A percentile compares a stretch with the other conserved stretches of the same genome.
Evolutionary conservation across 2,888 invertebrate species (phyloP).

Genomic region (Philereme vetulata): DNA sequence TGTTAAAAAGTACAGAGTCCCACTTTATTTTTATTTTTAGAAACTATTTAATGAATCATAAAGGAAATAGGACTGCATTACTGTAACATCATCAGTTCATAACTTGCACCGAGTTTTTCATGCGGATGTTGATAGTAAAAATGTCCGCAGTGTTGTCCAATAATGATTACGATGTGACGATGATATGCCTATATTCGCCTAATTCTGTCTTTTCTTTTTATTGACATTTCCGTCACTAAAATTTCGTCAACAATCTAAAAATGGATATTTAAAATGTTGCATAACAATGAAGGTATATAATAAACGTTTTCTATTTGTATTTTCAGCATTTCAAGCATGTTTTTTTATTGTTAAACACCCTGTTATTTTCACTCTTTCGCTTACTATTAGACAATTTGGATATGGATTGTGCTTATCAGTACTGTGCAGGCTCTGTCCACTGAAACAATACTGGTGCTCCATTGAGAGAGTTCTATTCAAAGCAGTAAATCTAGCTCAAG

Average conservation of each 20-base stretch:
- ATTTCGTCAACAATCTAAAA: conserved; percentile 5
- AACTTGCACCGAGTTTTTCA: conserved; percentile 24
- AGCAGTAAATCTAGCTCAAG: neutral
- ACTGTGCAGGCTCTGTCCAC: conserved; percentile 23
- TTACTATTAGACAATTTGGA: no score
- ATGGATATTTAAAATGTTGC: neutral
- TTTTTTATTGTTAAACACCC: no score
- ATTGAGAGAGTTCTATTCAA: conserved; percentile 18
- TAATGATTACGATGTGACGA: conserved; percentile 30
- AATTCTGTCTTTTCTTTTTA: conserved; percentile 26
- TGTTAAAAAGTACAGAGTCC: no score
- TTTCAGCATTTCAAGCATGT: no score
- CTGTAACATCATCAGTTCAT: conserved; percentile 1
- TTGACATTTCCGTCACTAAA: conserved; percentile 15
- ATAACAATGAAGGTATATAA: neutral
- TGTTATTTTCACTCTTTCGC: no score
- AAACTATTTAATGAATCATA: no score
- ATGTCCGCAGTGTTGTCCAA: conserved; percentile 41
- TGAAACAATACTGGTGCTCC: conserved; percentile 25
- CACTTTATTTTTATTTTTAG: no score
- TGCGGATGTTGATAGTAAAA: conserved; percentile 43
- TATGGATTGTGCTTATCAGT: conserved; percentile 27
- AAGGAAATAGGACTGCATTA: no score
- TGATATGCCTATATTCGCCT: conserved; percentile 29
- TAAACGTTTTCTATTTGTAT: no score